These are phyloP conservation scores for Orius laevigatus DNA, from an alignment of 1,140 invertebrate genomes.

Conservation along the genomic window DNA sequence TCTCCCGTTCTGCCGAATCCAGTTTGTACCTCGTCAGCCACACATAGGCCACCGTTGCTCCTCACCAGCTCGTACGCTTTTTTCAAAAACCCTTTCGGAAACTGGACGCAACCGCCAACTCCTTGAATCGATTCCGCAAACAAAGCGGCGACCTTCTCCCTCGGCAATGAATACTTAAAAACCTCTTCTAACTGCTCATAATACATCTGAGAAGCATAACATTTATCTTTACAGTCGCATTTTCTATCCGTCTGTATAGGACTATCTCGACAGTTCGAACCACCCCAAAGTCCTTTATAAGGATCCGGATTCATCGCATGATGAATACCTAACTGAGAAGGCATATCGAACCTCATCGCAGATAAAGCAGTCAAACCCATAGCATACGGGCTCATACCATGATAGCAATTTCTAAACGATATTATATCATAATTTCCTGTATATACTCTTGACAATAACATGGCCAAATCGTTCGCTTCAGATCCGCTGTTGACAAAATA, in stretches of 20 bases:
- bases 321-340: constrained; percentile 60
- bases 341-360: constrained; percentile 55
- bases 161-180: constrained; percentile 57
- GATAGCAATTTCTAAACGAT: constrained; percentile 73
- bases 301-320: constrained; percentile 84
- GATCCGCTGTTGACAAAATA: constrained; percentile 93
- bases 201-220: constrained; percentile 61
- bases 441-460: constrained; percentile 56
- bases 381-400: constrained; percentile 71
- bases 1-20: constrained; percentile 90
- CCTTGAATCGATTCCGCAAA: constrained; percentile 93
- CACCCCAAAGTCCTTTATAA: constrained; percentile 77
- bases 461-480: constrained; percentile 90
- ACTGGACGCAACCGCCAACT: constrained; percentile 81
- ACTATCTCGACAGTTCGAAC: constrained; percentile 71
- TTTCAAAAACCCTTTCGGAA: constrained; percentile 73
- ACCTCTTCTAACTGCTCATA: constrained; percentile 63
- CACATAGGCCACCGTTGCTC: constrained; percentile 66
- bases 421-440: constrained; percentile 74
- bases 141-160: constrained; percentile 63
- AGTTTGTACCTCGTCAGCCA: constrained; percentile 90
- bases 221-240: constrained; percentile 50
- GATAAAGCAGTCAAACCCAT: constrained; percentile 69
- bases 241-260: constrained; percentile 51
- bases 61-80: constrained; percentile 64